Evolutionary conservation across 2,888 invertebrate species (phyloP), one percentile per base, ranked within the genome.

Genomic region (Gymnocheta viridis): DNA sequence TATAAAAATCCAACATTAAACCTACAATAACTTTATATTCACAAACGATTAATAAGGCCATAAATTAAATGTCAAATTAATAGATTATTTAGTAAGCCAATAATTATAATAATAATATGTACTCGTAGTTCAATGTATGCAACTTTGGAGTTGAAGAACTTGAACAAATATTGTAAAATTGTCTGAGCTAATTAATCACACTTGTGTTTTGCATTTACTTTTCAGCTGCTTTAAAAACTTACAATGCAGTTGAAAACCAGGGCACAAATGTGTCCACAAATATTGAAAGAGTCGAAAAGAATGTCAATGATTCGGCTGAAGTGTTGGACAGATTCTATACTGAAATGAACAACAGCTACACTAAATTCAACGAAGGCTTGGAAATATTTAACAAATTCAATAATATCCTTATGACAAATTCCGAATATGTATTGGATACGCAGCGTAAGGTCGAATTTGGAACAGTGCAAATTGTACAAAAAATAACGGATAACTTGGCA

Each of bases 361-460:
- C 93, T 60, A 91, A 93, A 9, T 88, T 95, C 54, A 92, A 92
- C 62, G 92, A 91, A 38, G 94, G 94, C 89, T 93, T 94, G 82
- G 90, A 90, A 51, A 88, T 89, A 0, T 92, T 97, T 69, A 93
- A 94, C 2, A 96, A 96, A 89, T 94, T 95, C 79, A 96, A 97
- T 89, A 94, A 95, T 86, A 95, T 97, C 2, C 93, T 97, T 91
- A 93, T 96, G 64, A 95, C 96, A 89, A 97, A 96, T 54, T 96
- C 96, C 0, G 97, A 97, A 92, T 95, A 96, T 89, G 96, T 97
- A 38, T 91, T 96, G 88, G 96, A 96, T 82, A 96, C 95, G 1
- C 97, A 96, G 91, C 94, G 96, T 70, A 94, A 96, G 54, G 94
- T 98, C 14, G 97, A 97, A 89, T 97, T 96, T 88, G 96, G 96